These are phyloP conservation scores for Ligdia adustata DNA, from an alignment of 2,888 invertebrate genomes.

Conservation along the genomic window DNA sequence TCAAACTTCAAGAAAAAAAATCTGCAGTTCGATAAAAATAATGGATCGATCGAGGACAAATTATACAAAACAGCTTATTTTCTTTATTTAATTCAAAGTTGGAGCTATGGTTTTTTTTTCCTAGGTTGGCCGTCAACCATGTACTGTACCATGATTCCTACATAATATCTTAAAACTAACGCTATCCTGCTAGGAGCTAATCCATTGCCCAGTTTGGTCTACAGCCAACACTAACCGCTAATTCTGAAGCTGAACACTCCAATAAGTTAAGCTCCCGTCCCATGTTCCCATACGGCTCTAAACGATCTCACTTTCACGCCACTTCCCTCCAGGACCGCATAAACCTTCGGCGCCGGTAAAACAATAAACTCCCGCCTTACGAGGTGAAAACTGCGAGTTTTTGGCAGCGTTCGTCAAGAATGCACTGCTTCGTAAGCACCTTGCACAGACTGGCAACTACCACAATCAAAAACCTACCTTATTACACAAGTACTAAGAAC, in stretches of 20 bases:
- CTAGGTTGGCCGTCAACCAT: too few relatives aligned
- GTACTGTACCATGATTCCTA: too few relatives aligned
- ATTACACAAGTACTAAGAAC: conserved; percentile 46
- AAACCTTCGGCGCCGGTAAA: conserved; percentile 34
- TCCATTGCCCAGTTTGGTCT: neutral
- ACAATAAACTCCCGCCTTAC: conserved; percentile 70
- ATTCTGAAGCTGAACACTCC: neutral
- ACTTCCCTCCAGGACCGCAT: conserved; percentile 30
- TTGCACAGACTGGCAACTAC: conserved; percentile 36
- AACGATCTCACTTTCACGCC: conserved; percentile 30
- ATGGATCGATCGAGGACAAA: too few relatives aligned
- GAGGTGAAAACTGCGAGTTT: conserved; percentile 79
- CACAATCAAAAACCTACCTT: conserved; percentile 59
- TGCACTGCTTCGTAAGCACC: conserved; percentile 58
- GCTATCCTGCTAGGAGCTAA: neutral
- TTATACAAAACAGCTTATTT: too few relatives aligned
- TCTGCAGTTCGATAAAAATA: too few relatives aligned
- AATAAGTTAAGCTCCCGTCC: neutral
- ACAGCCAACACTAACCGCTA: conserved; percentile 2
- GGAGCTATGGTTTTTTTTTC: too few relatives aligned
- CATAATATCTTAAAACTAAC: too few relatives aligned
- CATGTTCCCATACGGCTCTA: conserved; percentile 1
- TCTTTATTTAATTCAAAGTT: too few relatives aligned
- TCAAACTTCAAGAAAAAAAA: too few relatives aligned
- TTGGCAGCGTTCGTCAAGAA: conserved; percentile 82